Conservation (phyloP, 2,797 vertebrate genomes). For the Taenioides sp. region DNA sequence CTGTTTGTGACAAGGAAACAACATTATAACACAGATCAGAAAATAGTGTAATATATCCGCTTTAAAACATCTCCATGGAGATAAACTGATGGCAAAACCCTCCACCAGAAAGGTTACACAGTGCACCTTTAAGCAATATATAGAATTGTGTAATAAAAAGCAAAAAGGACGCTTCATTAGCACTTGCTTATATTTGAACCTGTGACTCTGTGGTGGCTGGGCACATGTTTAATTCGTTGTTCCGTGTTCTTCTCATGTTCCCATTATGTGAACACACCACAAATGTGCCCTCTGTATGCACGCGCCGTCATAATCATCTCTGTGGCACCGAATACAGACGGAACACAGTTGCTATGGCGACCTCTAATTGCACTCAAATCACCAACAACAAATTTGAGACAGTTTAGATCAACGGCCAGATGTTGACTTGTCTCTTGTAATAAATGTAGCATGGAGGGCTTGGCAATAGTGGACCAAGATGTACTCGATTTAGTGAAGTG, state of each 20-base stretch:
- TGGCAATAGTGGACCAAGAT: neutral
- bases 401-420: neutral
- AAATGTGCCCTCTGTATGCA: neutral
- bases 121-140: too few species aligned
- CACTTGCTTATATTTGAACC: neutral
- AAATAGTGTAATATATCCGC: too few species aligned
- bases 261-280: neutral
- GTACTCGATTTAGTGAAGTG: neutral
- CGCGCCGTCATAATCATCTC: neutral
- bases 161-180: too few species aligned
- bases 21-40: too few species aligned
- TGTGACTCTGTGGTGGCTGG: neutral
- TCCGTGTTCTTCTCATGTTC: neutral
- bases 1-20: too few species aligned
- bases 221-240: neutral
- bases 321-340: neutral
- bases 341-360: neutral
- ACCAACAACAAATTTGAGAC: neutral
- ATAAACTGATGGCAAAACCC: too few species aligned
- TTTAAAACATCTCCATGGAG: too few species aligned
- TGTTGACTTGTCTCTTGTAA: neutral
- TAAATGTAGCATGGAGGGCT: neutral
- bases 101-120: too few species aligned
- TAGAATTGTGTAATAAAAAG: too few species aligned
- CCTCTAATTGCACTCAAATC: neutral